Base-by-base conservation (phyloP, 2,888 invertebrate species). In the Sinelater perroti region DNA sequence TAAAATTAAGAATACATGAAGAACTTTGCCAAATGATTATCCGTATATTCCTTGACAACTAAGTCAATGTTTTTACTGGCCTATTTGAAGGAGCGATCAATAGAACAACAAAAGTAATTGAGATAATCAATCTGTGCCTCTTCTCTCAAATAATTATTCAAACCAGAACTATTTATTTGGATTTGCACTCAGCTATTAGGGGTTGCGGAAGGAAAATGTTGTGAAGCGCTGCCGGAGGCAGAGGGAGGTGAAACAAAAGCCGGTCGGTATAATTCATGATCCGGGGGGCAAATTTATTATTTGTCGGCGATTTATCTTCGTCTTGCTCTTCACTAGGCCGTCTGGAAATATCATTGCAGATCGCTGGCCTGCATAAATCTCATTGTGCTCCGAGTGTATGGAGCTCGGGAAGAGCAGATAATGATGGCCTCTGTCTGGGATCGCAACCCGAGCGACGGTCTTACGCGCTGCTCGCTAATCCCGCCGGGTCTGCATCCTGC, bases 341-440 rank as follows among this genome's bases (percentile, higher is more conserved):
- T 50, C 56, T 50, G 42, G 44, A 56, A 56, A 56, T 56, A 51
- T 45, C 51, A 56, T 56, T 56, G 56, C 42, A 49, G 38, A 21
- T 47, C 55, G 55, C 30, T 42, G 55, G 50, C 53, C 36, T 57
- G 57, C 36, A 59, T 59, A 59, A 59, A 59, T 59, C 54, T 49
- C 59, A 36, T 38, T 44, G 50, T 58, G 46, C 38, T 33, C 11
- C 30, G 51, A 53, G 53, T 53, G 54, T 58, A 49, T 16, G 47
- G 46, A 40, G 46, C 28, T 11, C 30, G 14, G 46, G 47, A 36
- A 11, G 36, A 31, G 31, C 20, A 49, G 16, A 47, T 58, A 58
- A 58, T 58, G 52, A 58, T 44, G 26, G 44, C 51, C 56, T 44
- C 36, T 30, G 51, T 56, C 45, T 38, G 46, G 46, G 46, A 52